Base-by-base conservation (phyloP, 1,140 invertebrate species). In the Ceratosolen fusciceps region DNA sequence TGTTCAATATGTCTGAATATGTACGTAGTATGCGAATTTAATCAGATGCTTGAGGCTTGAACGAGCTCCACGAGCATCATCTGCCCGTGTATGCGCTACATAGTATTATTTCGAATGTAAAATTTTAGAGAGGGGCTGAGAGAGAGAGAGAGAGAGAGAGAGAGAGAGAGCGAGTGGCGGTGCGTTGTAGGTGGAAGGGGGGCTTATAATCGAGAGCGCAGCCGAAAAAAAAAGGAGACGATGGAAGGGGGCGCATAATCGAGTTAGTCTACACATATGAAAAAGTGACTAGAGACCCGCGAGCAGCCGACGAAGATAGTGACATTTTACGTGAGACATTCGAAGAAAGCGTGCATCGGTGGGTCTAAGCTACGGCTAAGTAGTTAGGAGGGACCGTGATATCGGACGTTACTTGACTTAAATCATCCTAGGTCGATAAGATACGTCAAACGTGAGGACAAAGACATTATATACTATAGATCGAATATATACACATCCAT, bases 361-460 rank as follows among this genome's bases (percentile, higher is more conserved):
- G 89, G 89, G 88, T 88, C 88, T 86, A 86, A 83, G 85, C 88
- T 90, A 90, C 88, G 83, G 86, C 89, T 90, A 90, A 88, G 85
- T 90, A 89, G 88, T 90, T 86, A 90, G 88, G 88, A 90, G 89
- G 88, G 89, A 90, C 88, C 88, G 88, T 90, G 89, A 90, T 90
- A 90, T 90, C 88, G 88, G 89, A 90, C 89, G 88, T 87, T 87
- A 90, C 84, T 90, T 90, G 83, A 87, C 87, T 88, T 88, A 88
- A 87, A 89, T 85, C 85, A 86, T 85, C 85, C 86, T 88, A 89
- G 83, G 83, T 85, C 86, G 83, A 84, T 89, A 88, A 83, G 81
- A 83, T 86, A 85, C 82, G 82, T 83, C 82, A 81, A 84, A 84
- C 82, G 70, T 81, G 72, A 70, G 62, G 76, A 81, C 62, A 77